phyloP scores from a whole-genome alignment of 2,888 invertebrate genomes.

The Amphipyra berbera region DNA sequence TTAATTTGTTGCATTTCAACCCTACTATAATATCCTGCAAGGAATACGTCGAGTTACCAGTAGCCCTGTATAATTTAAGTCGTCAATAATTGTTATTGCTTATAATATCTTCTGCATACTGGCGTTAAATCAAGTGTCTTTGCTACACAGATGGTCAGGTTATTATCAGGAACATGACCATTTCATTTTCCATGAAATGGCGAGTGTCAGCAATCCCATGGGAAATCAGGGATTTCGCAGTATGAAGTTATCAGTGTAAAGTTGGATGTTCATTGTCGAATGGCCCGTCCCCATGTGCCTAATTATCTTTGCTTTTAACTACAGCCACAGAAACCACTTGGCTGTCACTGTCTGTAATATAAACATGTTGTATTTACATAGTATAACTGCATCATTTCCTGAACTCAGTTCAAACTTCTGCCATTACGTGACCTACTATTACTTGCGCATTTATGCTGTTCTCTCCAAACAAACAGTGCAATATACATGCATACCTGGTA shows the following conservation, averaged over 20 bases:
- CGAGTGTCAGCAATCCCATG: slow-evolving; percentile 3
- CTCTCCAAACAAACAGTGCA: slow-evolving; percentile 11
- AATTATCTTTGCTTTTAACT: neutral
- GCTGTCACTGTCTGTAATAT: neutral
- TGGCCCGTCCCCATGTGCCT: slow-evolving; percentile 2
- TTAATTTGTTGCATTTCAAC: too few species aligned
- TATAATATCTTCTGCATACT: neutral
- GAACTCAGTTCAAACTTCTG: slow-evolving; percentile 9
- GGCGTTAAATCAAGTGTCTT: neutral
- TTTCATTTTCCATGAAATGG: neutral
- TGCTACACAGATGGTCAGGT: neutral
- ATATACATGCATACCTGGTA: slow-evolving; percentile 30
- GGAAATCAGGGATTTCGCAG: slow-evolving; percentile 12
- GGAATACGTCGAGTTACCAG: too few species aligned
- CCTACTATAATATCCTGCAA: too few species aligned
- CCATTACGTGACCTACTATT: slow-evolving; percentile 12
- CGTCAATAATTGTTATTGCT: neutral
- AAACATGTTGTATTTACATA: slow-evolving; percentile 23
- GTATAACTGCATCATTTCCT: slow-evolving; percentile 6
- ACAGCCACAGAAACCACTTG: neutral
- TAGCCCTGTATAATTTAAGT: neutral
- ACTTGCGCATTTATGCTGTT: slow-evolving; percentile 16
- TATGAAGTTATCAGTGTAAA: neutral
- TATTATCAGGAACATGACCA: neutral
- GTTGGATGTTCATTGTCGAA: neutral